Base-by-base conservation (phyloP, 2,888 invertebrate species). In the Sinodicranocentrus sp. region DNA sequence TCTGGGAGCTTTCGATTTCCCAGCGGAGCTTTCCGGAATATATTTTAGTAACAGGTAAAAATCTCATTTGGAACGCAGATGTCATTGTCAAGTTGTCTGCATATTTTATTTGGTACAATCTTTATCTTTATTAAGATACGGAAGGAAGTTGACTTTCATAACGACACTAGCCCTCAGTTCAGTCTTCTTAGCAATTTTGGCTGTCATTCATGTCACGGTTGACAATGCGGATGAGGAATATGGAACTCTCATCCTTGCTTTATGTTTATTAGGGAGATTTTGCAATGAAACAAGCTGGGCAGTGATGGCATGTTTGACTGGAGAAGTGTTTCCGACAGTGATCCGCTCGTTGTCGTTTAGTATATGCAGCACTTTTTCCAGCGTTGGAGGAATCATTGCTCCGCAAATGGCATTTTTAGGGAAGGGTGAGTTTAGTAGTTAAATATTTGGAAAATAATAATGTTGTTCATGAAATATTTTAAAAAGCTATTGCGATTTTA, bases 301-400 rank as follows among this genome's bases (percentile, higher is more conserved):
- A 8, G 78, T 87, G 1, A 85, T 87, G 82, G 80, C 73, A 1
- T 88, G 87, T 71, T 87, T 87, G 54, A 86, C 86, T 21, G 86
- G 85, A 26, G 88, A 88, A 82, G 61, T 87, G 21, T 88, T 88
- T 61, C 88, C 88, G 13, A 87, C 87, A 0, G 61, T 83, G 8
- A 82, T 86, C 13, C 44, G 88, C 2, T 84, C 85, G 3, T 71
- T 85, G 6, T 85, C 83, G 13, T 75, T 88, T n/a, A 87, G 87
- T 19, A 57, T 87, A 17, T 87, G 88, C 52, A 65, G 82, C 1
- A 76, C 86, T 19, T 79, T 84, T 15, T 86, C 84, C 3, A 83
- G 82, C 19, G 25, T 87, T 19, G 86, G 86, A 26, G 88, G 87
- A 19, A 75, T 88, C 21, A 21, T 88, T 19, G 86, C 88, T 5